Conservation (phyloP, 2,888 invertebrate species). For the Sesamia inferens region DNA sequence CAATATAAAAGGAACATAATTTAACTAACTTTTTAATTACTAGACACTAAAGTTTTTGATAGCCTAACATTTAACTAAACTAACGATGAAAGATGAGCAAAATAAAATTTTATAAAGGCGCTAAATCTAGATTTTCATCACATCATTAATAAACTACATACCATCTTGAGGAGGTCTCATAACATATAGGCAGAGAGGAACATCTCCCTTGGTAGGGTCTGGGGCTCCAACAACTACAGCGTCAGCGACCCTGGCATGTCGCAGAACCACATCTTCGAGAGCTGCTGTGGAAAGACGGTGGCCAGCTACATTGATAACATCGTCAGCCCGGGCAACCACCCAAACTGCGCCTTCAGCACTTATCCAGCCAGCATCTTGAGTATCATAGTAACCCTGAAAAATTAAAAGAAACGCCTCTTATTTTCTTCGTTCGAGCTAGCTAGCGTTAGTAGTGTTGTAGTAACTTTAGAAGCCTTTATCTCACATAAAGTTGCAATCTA, state of each 20-base stretch:
- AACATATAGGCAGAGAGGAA: slow-evolving; percentile 96
- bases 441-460: not conserved
- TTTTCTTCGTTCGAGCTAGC: not conserved
- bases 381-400: slow-evolving; percentile 96
- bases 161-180: slow-evolving; percentile 90
- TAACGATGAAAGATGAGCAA: not conserved
- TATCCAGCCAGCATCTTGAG: slow-evolving; percentile 97
- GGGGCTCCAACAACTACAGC: slow-evolving; percentile 97
- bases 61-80: not conserved
- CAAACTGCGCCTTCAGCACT: slow-evolving; percentile 96
- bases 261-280: slow-evolving; percentile 96
- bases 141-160: slow-evolving; percentile 70
- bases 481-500: too few species aligned
- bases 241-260: slow-evolving; percentile 96
- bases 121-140: not conserved
- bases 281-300: slow-evolving; percentile 97
- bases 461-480: too few species aligned
- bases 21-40: not conserved
- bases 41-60: not conserved
- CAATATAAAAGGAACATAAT: not conserved
- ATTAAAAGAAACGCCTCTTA: not conserved
- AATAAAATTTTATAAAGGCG: not conserved
- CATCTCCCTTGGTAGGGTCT: slow-evolving; percentile 96
- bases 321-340: slow-evolving; percentile 97
- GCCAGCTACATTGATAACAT: slow-evolving; percentile 98